phyloP scores from a whole-genome alignment of 53 echinoderm and acorn worm species.

The Holothuria scabra region DNA sequence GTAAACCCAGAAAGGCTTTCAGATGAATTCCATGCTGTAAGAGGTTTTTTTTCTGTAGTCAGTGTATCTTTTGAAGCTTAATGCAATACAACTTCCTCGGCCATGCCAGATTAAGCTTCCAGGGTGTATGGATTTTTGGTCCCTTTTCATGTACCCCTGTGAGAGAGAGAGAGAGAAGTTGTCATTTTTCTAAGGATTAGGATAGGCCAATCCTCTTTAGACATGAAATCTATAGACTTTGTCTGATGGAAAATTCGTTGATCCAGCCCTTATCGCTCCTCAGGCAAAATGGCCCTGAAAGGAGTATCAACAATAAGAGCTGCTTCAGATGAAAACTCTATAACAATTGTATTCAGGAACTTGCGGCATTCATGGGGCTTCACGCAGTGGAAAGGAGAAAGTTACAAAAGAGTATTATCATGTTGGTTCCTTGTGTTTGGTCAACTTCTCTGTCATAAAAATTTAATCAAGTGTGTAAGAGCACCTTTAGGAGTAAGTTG shows the following conservation, averaged over 20 bases:
- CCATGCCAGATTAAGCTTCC: no score
- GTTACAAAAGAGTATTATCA: neutral
- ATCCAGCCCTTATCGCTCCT: neutral
- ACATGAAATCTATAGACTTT: constrained; percentile 1
- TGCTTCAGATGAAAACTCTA: neutral
- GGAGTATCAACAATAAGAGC: constrained; percentile 4
- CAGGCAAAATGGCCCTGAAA: constrained; percentile 32
- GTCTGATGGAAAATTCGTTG: constrained; percentile 33
- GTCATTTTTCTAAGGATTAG: constrained; percentile 32
- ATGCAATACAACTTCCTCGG: no score
- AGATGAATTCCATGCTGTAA: no score
- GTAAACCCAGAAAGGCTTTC: no score
- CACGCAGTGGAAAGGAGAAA: constrained; percentile 1
- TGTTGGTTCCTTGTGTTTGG: constrained; percentile 18
- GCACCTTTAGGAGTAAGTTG: no score
- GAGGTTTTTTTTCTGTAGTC: no score
- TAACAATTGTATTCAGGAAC: constrained; percentile 20
- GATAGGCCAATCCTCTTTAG: constrained; percentile 30
- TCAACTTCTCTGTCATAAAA: neutral
- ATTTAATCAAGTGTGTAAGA: constrained; percentile 26
- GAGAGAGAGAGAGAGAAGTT: constrained; percentile 14
- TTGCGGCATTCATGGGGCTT: constrained; percentile 19
- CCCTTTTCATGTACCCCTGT: neutral
- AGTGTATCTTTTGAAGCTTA: no score
- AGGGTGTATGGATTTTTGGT: constrained; percentile 23